A percentile compares a stretch with the other conserved stretches of the same genome.
phyloP scores from a whole-genome alignment of 2,888 invertebrate species.

The Piscicola geometra region DNA sequence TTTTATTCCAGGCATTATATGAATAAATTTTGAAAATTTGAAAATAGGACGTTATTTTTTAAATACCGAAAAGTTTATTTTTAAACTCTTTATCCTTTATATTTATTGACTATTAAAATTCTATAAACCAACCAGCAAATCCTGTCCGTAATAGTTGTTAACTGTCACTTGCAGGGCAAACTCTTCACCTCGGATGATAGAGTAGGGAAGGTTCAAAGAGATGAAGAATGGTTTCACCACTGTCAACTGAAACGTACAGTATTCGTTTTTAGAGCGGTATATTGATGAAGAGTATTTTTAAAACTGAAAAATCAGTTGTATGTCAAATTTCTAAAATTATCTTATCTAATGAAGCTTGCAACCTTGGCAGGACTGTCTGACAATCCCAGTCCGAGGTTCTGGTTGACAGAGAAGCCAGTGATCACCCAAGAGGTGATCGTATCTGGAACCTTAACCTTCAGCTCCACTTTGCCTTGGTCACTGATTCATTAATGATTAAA shows the following conservation, averaged over 20 bases:
- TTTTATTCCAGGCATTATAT: neutral
- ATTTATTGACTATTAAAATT: too few relatives aligned
- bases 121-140: neutral
- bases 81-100: too few relatives aligned
- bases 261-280: too few relatives aligned
- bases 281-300: too few relatives aligned
- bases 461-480: constrained; percentile 58
- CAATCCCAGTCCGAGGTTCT: constrained; percentile 71
- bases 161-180: constrained; percentile 80
- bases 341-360: neutral
- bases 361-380: constrained; percentile 65
- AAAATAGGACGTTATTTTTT: too few relatives aligned
- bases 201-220: constrained; percentile 78
- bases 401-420: constrained; percentile 75
- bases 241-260: constrained; percentile 35
- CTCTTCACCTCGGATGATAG: constrained; percentile 81
- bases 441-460: constrained; percentile 69
- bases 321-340: neutral
- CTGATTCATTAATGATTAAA: constrained; percentile 49
- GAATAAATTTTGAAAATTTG: too few relatives aligned
- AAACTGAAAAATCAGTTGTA: neutral
- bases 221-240: constrained; percentile 81
- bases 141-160: constrained; percentile 67
- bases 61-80: too few relatives aligned
- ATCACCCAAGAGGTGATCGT: constrained; percentile 79